These are phyloP conservation scores for Falco novaeseelandiae DNA, from an alignment of 2,797 vertebrate genomes.

Conservation along the genomic window DNA sequence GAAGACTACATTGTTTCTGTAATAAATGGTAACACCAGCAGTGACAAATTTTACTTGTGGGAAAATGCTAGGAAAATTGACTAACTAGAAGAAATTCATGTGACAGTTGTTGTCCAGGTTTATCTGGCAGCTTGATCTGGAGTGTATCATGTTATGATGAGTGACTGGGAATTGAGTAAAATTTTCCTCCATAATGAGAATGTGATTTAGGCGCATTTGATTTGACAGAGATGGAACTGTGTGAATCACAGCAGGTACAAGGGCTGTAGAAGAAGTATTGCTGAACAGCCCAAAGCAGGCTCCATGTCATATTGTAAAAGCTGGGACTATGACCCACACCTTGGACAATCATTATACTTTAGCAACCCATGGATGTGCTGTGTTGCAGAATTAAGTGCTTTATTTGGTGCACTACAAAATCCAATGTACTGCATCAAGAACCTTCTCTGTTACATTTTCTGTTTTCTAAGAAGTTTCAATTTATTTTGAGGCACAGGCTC, in stretches of 20 bases:
- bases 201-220: not conserved
- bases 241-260: not conserved
- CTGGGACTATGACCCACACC: not conserved
- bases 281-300: not conserved
- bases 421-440: not conserved
- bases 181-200: not conserved
- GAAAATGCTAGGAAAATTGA: not conserved
- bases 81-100: not conserved
- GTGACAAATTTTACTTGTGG: not conserved
- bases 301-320: rapidly evolving
- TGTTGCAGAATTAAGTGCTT: not conserved
- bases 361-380: not conserved
- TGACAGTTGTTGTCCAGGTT: not conserved
- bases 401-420: not conserved
- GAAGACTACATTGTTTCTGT: not conserved
- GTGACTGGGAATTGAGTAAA: not conserved
- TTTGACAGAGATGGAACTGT: not conserved
- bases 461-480: not conserved
- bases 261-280: too few species aligned
- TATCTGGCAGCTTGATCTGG: not conserved
- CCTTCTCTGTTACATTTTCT: not conserved
- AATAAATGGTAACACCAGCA: not conserved
- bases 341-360: not conserved
- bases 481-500: not conserved
- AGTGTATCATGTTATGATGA: not conserved